These are phyloP conservation scores for Drosophila ambigua DNA, from an alignment of 1,140 invertebrate species.

Conservation along the genomic window DNA sequence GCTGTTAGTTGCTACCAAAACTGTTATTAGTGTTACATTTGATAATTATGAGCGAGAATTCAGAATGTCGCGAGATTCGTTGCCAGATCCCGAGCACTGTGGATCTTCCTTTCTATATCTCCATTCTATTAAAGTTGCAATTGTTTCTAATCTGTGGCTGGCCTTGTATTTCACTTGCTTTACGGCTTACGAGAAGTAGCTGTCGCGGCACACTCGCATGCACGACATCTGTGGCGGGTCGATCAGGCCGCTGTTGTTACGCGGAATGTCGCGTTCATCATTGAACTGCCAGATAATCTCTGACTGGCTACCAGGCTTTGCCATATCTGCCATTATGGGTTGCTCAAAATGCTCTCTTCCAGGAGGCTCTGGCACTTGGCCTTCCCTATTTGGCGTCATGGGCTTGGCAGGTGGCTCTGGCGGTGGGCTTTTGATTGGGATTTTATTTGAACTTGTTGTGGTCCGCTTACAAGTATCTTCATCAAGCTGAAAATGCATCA, in stretches of 20 bases:
- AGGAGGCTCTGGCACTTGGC: too few relatives aligned
- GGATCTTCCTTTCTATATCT: constrained; percentile 23
- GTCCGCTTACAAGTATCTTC: neutral
- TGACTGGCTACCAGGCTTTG: neutral
- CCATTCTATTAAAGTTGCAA: constrained; percentile 62
- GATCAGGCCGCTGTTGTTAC: constrained; percentile 40
- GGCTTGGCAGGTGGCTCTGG: neutral
- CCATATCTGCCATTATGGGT: neutral
- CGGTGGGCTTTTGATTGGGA: neutral
- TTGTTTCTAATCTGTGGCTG: constrained; percentile 20
- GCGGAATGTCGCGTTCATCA: constrained; percentile 21
- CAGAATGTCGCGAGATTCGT: constrained; percentile 3
- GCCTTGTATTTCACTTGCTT: neutral
- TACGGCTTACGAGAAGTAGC: constrained; percentile 56
- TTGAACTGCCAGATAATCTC: too few relatives aligned
- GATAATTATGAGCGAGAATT: constrained; percentile 19
- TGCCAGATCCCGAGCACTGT: neutral
- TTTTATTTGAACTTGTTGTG: neutral
- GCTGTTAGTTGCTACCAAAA: constrained; percentile 39
- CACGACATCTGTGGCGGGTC: constrained; percentile 53
- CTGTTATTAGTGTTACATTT: constrained; percentile 41
- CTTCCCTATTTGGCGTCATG: too few relatives aligned
- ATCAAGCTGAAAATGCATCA: neutral
- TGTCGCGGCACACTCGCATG: constrained; percentile 58
- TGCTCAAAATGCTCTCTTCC: too few relatives aligned